Evolutionary conservation across 2,888 invertebrate species (phyloP).

Genomic region (Tuta absoluta): DNA sequence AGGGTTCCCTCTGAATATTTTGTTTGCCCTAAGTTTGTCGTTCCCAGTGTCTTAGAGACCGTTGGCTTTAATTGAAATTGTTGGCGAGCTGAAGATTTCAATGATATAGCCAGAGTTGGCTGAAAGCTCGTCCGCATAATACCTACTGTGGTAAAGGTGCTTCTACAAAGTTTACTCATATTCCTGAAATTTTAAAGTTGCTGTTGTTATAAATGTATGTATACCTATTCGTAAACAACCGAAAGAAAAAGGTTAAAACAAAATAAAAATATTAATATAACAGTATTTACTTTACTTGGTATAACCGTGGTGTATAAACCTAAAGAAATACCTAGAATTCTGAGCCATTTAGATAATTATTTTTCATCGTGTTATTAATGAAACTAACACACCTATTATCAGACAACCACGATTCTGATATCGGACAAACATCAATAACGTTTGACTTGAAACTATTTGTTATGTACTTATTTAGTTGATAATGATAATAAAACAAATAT

Average conservation of each 20-base stretch:
- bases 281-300: no score
- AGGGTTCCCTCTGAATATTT: no score
- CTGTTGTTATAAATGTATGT: no score
- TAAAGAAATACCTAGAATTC: no score
- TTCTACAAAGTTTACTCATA: neutral
- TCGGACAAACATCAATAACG: neutral
- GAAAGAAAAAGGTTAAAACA: no score
- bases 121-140: neutral
- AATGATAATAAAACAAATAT: neutral
- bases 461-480: neutral
- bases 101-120: slow-evolving; percentile 10
- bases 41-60: neutral
- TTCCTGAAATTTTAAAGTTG: no score
- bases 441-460: neutral
- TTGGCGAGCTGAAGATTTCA: slow-evolving; percentile 19
- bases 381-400: neutral
- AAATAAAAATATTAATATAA: no score
- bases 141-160: slow-evolving; percentile 7
- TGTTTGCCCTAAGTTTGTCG: neutral
- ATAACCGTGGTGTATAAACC: no score
- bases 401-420: neutral
- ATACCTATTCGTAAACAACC: no score
- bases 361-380: no score
- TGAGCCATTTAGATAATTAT: no score
- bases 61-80: slow-evolving; percentile 15